Conservation (phyloP, 2,888 invertebrate genomes). For the Eupithecia vulgata region DNA sequence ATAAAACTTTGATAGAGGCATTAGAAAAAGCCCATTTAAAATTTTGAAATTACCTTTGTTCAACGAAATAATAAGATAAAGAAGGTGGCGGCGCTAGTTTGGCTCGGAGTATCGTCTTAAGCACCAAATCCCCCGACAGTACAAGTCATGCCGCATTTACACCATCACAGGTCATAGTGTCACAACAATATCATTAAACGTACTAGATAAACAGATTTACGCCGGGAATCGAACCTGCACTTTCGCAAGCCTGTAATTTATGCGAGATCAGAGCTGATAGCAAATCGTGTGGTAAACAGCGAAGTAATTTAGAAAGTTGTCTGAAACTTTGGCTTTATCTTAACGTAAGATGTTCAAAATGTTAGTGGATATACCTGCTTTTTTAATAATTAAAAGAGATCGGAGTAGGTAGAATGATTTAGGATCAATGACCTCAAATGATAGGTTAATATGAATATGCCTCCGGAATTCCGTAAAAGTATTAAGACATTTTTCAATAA, state of each 20-base stretch:
- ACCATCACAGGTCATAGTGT: slow-evolving; percentile 56
- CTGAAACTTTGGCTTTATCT: neutral
- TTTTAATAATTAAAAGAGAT: no score
- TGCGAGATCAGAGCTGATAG: slow-evolving; percentile 29
- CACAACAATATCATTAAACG: slow-evolving; percentile 60
- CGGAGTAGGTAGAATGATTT: no score
- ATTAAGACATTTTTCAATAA: no score
- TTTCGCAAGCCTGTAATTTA: slow-evolving; percentile 36
- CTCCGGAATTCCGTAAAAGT: no score
- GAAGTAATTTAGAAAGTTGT: slow-evolving; percentile 12
- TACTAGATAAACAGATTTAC: slow-evolving; percentile 49
- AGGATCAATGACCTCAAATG: no score
- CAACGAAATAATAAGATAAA: no score
- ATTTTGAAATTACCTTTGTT: no score
- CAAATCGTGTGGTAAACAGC: slow-evolving; percentile 13
- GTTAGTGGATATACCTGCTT: neutral
- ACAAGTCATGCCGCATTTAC: slow-evolving; percentile 46
- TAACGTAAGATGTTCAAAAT: neutral
- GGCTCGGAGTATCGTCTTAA: no score
- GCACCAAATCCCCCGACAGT: slow-evolving; percentile 13
- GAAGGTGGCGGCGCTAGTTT: no score
- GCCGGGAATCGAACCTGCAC: slow-evolving; percentile 44
- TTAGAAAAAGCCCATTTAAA: no score
- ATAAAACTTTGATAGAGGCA: no score
- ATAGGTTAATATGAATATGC: no score